phyloP scores from a whole-genome alignment of 2,888 invertebrate species.

The Microctonus brassicae region DNA sequence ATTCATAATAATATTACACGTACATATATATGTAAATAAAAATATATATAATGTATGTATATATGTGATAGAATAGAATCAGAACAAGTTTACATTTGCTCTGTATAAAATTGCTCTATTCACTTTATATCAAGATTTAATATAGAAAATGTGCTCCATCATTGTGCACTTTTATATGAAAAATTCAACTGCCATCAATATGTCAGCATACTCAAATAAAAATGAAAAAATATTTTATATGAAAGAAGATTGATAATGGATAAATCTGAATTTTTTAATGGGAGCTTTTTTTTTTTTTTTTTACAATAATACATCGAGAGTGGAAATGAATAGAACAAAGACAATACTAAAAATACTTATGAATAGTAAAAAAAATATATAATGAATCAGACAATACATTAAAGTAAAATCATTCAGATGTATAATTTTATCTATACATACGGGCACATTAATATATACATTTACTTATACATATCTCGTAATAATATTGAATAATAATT shows the following conservation, averaged over 20 bases:
- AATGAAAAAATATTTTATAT: constrained; percentile 22
- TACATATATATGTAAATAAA: background rate
- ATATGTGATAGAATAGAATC: background rate
- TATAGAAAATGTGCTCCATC: constrained; percentile 16
- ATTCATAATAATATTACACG: background rate
- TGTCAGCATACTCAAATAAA: constrained; percentile 25
- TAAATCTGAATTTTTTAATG: background rate
- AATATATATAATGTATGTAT: too few relatives aligned
- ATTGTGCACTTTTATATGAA: constrained; percentile 25
- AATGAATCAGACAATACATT: too few relatives aligned
- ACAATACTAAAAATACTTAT: too few relatives aligned
- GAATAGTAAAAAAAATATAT: too few relatives aligned
- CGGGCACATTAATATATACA: too few relatives aligned
- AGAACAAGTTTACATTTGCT: background rate
- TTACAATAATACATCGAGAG: too few relatives aligned
- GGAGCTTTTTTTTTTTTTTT: background rate
- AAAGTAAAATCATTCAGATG: too few relatives aligned
- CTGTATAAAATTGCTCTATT: background rate
- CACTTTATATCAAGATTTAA: background rate
- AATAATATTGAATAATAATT: background rate
- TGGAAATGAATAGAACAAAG: too few relatives aligned
- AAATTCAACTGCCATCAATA: constrained; percentile 31
- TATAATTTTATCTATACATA: too few relatives aligned
- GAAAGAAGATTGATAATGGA: constrained; percentile 25
- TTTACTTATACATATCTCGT: too few relatives aligned